phyloP scores from a whole-genome alignment of 2,888 invertebrate genomes.

The Acrobasis repandana region DNA sequence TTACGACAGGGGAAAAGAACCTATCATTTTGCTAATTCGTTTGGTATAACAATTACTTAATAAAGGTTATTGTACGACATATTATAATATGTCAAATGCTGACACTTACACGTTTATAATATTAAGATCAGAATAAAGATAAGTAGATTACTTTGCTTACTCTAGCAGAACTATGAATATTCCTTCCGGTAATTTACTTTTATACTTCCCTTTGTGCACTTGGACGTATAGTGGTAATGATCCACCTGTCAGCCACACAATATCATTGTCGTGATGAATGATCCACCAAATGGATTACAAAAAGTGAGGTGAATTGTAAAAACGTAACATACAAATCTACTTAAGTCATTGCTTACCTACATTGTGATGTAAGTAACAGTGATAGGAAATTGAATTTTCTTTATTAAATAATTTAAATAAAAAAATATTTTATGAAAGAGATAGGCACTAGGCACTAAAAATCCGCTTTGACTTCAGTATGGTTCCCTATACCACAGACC shows the following conservation, averaged over 20 bases:
- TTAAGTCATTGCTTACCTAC: not conserved
- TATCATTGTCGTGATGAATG: conserved; percentile 11
- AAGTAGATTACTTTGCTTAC: conserved; percentile 34
- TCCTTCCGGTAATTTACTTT: conserved; percentile 50
- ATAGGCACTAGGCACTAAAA: not conserved
- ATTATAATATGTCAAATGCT: too few relatives aligned
- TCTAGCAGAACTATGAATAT: conserved; percentile 45
- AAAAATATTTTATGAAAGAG: not conserved
- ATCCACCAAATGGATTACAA: conserved; percentile 1
- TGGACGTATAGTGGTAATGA: conserved; percentile 11
- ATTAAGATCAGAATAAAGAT: too few relatives aligned
- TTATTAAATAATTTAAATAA: not conserved
- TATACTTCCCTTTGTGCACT: conserved; percentile 33
- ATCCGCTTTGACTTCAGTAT: too few relatives aligned
- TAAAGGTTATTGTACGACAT: too few relatives aligned
- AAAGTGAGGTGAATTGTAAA: not conserved
- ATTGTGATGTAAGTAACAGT: conserved; percentile 3
- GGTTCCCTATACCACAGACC: too few relatives aligned
- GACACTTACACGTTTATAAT: too few relatives aligned
- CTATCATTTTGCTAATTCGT: too few relatives aligned
- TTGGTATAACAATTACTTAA: too few relatives aligned
- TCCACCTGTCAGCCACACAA: conserved; percentile 5
- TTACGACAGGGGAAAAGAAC: too few relatives aligned
- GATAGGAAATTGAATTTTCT: not conserved
- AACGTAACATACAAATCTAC: conserved; percentile 4